Percentiles rank a stretch among this genome's conserved stretches.
Evolutionary conservation across 1,140 invertebrate genomes (phyloP).

Genomic region (Lepidurus packardi): DNA sequence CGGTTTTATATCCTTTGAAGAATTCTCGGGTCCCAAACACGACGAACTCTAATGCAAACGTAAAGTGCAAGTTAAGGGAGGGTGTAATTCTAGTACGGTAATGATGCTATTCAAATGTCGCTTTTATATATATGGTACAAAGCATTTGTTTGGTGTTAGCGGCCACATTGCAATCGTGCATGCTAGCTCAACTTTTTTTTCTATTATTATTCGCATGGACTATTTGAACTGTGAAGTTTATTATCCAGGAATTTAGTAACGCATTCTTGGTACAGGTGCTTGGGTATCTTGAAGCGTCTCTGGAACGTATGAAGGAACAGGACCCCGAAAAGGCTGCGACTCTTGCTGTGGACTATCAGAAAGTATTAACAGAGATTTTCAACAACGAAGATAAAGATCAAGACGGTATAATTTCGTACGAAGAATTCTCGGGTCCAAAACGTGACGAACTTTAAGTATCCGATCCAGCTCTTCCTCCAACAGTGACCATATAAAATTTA

Average conservation of each 20-base stretch:
- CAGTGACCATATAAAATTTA: too few species aligned
- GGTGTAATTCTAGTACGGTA: conserved; percentile 6
- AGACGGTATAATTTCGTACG: conserved; percentile 90
- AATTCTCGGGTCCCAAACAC: conserved; percentile 94
- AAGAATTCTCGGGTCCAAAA: conserved; percentile 92
- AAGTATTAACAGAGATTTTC: conserved; percentile 81
- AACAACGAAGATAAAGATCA: conserved; percentile 93
- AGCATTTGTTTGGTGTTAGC: neutral
- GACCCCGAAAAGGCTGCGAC: conserved; percentile 25
- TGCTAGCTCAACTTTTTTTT: neutral
- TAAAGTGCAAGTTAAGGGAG: neutral
- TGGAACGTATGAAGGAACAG: conserved; percentile 29
- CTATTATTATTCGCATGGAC: neutral
- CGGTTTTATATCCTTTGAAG: conserved; percentile 89
- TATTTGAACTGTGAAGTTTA: neutral
- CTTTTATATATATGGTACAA: conserved; percentile 17
- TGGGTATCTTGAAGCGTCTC: conserved; percentile 27
- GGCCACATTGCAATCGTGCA: neutral
- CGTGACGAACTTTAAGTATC: conserved; percentile 85
- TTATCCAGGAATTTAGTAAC: conserved; percentile 25
- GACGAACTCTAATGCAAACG: conserved; percentile 74
- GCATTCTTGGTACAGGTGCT: conserved; percentile 27
- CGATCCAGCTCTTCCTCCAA: neutral
- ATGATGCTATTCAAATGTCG: conserved; percentile 6
- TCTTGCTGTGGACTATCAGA: conserved; percentile 41